A percentile compares a stretch with the other conserved stretches of the same genome.
Evolutionary conservation across 2,888 invertebrate species (phyloP).

Genomic region (Limnephilus rhombicus): DNA sequence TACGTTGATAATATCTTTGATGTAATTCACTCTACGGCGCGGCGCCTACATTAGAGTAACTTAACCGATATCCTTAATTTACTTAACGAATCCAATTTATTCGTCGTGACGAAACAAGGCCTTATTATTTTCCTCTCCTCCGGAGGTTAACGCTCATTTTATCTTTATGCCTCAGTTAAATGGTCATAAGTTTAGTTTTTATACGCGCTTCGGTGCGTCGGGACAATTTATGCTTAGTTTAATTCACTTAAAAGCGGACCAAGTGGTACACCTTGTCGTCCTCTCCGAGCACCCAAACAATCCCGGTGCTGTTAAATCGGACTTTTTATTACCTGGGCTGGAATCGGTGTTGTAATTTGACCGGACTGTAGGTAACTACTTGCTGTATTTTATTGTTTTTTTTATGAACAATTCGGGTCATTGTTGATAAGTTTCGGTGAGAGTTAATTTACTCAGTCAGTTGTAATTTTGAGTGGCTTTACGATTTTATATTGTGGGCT

Average conservation of each 20-base stretch:
- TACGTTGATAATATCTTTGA: neutral
- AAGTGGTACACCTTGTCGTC: slow-evolving; percentile 26
- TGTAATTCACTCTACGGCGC: neutral
- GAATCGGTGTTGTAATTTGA: slow-evolving; percentile 49
- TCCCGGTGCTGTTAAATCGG: slow-evolving; percentile 47
- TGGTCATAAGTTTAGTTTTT: slow-evolving; percentile 64
- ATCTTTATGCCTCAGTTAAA: slow-evolving; percentile 64
- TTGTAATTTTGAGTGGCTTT: neutral
- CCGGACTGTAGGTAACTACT: slow-evolving; percentile 4
- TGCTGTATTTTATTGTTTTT: slow-evolving; percentile 11
- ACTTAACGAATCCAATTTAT: slow-evolving; percentile 22
- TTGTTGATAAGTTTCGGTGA: slow-evolving; percentile 6
- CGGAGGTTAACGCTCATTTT: slow-evolving; percentile 54
- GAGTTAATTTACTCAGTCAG: neutral
- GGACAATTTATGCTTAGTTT: slow-evolving; percentile 65
- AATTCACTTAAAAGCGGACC: slow-evolving; percentile 57
- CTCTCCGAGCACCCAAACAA: slow-evolving; percentile 19
- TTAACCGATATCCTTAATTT: neutral
- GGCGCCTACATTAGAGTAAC: neutral
- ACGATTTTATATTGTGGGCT: neutral
- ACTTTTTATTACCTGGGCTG: slow-evolving; percentile 45
- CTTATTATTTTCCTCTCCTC: slow-evolving; percentile 24
- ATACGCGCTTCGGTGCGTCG: slow-evolving; percentile 62
- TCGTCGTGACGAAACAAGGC: slow-evolving; percentile 13
- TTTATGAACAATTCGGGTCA: slow-evolving; percentile 28